Percentiles rank a stretch among this genome's conserved stretches.
Conservation (phyloP, 1,140 invertebrate species). For the Heliconius hewitsoni region DNA sequence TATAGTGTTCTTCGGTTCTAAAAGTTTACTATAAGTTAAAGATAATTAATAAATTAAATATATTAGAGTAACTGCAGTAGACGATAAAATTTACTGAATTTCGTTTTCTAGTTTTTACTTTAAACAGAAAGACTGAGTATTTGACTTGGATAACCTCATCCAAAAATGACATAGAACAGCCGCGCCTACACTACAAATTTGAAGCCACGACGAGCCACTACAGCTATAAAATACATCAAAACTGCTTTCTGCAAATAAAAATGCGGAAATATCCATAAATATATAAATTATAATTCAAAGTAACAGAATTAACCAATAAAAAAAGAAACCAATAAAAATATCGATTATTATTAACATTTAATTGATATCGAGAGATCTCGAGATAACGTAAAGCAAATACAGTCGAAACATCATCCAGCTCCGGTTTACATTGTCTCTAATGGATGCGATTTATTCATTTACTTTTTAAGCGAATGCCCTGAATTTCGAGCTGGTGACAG, state of each 20-base stretch:
- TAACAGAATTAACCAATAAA: background rate
- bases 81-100: too few species aligned
- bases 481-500: conserved; percentile 76
- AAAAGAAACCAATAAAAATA: background rate
- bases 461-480: conserved; percentile 63
- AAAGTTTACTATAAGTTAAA: too few species aligned
- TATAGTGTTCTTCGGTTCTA: background rate
- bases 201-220: too few species aligned
- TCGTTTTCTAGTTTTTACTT: too few species aligned
- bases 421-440: conserved; percentile 29
- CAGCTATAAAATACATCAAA: too few species aligned
- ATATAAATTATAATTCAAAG: background rate
- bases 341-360: conserved; percentile 18
- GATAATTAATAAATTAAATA: too few species aligned
- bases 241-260: too few species aligned
- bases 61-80: too few species aligned
- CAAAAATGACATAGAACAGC: too few species aligned
- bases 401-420: background rate
- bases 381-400: background rate
- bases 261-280: background rate
- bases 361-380: background rate
- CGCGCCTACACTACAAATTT: too few species aligned
- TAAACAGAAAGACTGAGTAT: too few species aligned
- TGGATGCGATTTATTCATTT: conserved; percentile 11
- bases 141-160: too few species aligned